A percentile compares a stretch with the other conserved stretches of the same genome.
phyloP scores from a whole-genome alignment of 1,140 invertebrate species.

The Tetranychus urticae region DNA sequence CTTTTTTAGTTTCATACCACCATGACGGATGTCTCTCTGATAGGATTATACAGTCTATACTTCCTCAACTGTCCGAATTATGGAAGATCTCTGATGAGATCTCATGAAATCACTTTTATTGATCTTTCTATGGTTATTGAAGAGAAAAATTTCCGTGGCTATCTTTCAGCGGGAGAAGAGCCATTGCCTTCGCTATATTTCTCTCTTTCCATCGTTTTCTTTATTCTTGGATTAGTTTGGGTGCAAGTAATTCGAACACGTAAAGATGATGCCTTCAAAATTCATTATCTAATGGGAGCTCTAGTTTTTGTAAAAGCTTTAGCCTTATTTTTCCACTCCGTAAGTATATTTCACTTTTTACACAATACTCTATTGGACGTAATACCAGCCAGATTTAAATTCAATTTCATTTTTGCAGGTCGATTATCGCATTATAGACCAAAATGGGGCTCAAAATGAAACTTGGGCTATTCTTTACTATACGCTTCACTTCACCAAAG shows the following conservation, averaged over 20 bases:
- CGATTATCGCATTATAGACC: constrained; percentile 87
- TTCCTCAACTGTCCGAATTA: constrained; percentile 81
- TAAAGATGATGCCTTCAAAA: constrained; percentile 62
- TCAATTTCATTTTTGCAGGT: constrained; percentile 24
- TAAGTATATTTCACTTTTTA: constrained; percentile 9
- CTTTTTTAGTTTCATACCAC: constrained; percentile 26
- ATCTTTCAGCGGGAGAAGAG: constrained; percentile 88
- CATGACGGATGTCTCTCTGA: constrained; percentile 46
- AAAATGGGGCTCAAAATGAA: constrained; percentile 75
- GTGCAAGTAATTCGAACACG: constrained; percentile 53
- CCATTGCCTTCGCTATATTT: constrained; percentile 76
- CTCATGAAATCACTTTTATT: neutral
- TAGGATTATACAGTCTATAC: constrained; percentile 81
- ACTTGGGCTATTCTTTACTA: constrained; percentile 94
- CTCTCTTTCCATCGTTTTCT: constrained; percentile 69
- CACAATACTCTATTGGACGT: too few species aligned
- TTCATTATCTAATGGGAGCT: constrained; percentile 89
- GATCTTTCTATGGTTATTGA: constrained; percentile 12
- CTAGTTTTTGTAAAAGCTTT: constrained; percentile 77
- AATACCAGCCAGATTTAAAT: neutral
- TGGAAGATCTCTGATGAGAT: constrained; percentile 4
- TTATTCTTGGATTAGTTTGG: constrained; percentile 72
- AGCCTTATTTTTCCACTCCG: constrained; percentile 78
- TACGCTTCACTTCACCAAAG: constrained; percentile 79
- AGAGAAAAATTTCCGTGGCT: constrained; percentile 56